phyloP scores from a whole-genome alignment of 2,113 vertebrate genomes.

The Mesitornis unicolor region DNA sequence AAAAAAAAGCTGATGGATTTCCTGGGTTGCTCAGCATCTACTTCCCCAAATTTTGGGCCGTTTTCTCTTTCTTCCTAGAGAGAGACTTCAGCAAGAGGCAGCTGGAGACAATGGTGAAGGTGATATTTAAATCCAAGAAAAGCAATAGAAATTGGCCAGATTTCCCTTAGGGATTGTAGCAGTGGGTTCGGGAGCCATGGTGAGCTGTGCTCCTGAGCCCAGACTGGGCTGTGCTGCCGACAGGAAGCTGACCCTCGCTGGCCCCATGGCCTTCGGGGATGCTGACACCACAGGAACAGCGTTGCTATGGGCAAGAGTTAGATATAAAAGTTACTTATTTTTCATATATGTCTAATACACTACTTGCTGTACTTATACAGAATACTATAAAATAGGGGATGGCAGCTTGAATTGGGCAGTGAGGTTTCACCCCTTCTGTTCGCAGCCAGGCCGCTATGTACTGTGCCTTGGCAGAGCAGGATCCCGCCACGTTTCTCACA shows the following conservation, averaged over 20 bases:
- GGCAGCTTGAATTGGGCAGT: neutral
- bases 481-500: neutral
- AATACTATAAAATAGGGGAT: neutral
- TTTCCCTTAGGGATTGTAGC: neutral
- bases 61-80: neutral
- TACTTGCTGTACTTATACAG: neutral
- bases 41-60: neutral
- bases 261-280: fast-evolving
- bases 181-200: neutral
- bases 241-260: fast-evolving
- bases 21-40: neutral
- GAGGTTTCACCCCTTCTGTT: neutral
- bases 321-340: neutral
- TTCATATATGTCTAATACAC: neutral
- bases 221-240: neutral
- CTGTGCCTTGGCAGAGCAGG: neutral
- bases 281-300: neutral
- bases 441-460: neutral
- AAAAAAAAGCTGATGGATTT: neutral
- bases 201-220: neutral
- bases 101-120: neutral
- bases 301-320: neutral
- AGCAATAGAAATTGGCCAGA: neutral
- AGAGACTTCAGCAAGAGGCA: neutral
- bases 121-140: neutral